phyloP scores from a whole-genome alignment of 2,797 vertebrate species.

The Anas bahamensis region DNA sequence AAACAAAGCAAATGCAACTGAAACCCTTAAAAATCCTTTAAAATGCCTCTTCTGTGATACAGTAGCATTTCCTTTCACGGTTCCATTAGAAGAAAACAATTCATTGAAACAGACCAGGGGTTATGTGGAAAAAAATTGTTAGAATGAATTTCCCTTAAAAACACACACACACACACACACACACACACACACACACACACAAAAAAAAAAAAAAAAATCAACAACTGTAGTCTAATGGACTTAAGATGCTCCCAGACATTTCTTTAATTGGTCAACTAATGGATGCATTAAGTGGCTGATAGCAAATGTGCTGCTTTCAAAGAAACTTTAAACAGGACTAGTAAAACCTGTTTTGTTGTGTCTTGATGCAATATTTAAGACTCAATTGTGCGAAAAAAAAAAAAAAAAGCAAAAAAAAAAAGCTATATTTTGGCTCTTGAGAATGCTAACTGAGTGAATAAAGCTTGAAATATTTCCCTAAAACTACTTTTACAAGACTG shows the following conservation, averaged over 20 bases:
- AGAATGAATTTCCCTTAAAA: not conserved
- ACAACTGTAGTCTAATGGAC: not conserved
- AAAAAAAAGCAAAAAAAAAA: not conserved
- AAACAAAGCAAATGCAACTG: not conserved
- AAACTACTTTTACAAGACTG: constrained; percentile 51
- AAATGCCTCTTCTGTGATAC: not conserved
- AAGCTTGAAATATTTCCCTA: constrained; percentile 50
- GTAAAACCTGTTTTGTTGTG: not conserved
- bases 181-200: too few relatives aligned
- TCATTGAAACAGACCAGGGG: not conserved
- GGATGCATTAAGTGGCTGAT: not conserved
- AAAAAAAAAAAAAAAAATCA: rapidly evolving
- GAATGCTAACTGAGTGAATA: constrained; percentile 33
- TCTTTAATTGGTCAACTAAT: constrained; percentile 15
- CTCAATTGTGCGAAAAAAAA: constrained; percentile 38
- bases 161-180: too few relatives aligned
- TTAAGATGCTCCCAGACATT: not conserved
- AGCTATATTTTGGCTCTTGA: constrained; percentile 25
- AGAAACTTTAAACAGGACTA: constrained; percentile 7
- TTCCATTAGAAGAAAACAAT: not conserved
- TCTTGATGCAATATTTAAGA: constrained; percentile 45
- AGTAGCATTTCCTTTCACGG: not conserved
- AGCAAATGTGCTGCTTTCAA: constrained; percentile 26
- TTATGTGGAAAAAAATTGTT: not conserved
- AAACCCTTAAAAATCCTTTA: not conserved